Base-by-base conservation (phyloP, 1,140 invertebrate species). In the Bombus soroeensis region DNA sequence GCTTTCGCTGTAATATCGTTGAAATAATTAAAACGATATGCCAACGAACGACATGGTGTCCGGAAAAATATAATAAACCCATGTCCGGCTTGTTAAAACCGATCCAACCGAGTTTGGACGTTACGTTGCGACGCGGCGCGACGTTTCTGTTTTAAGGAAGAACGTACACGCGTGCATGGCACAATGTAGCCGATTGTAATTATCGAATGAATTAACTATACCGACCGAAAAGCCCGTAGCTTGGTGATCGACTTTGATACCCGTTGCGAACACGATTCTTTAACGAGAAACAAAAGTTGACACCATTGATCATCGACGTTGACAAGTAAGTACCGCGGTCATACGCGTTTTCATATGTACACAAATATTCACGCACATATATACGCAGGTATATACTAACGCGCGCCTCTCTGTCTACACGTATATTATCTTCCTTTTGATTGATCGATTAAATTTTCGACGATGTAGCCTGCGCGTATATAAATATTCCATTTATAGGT, bases 1-100 rank as follows among this genome's bases (percentile, higher is more conserved):
- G 79, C 78, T 64, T 53, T 74, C 81, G 43, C 81, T 64, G 84
- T 82, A 37, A 84, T 83, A 81, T 78, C 88, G 84, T 87, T 83
- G 84, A 89, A 89, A 89, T 83, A 89, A 89, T 89, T 71, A 86
- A 83, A 83, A 89, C 73, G 85, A 66, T 34, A 68, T 4, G 41
- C 28, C 76, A 15, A 3, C 39, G 2, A 59, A 64, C 75, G n/a
- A 64, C 28, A 18, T 13, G 32, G 74, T n/a, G 73, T 73, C 62
- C 18, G 28, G 57, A 74, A 86, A 89, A 59, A 66, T 53, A 22
- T 22, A 53, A 53, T 37, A 37, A 37, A 68, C 68, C 43, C 34
- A 25, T 28, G 62, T 22, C 1, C 34, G 28, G 2, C 47, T 37
- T 22, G 39, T 80, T 22, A 8, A 37, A 72, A 80, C 66, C 41